phyloP scores from a whole-genome alignment of 2,797 vertebrate genomes.

The Lerista edwardsae region DNA sequence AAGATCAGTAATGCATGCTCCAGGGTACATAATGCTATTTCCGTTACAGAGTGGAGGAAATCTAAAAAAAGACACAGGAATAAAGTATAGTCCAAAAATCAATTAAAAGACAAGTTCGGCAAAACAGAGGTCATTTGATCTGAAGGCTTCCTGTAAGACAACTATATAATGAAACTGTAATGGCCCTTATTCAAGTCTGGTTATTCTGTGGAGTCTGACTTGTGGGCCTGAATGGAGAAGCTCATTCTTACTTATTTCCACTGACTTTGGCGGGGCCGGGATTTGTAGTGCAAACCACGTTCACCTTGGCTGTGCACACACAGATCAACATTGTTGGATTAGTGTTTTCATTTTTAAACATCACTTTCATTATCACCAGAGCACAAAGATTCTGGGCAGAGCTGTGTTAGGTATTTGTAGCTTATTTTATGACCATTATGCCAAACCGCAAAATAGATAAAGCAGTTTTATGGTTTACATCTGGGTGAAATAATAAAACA shows the following conservation, averaged over 20 bases:
- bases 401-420: constrained; percentile 78
- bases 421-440: constrained; percentile 80
- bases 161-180: constrained; percentile 59
- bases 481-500: constrained; percentile 81
- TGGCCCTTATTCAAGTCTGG: not conserved
- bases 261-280: not conserved
- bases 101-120: constrained; percentile 63
- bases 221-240: not conserved
- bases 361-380: constrained; percentile 57
- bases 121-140: constrained; percentile 54
- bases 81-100: constrained; percentile 71
- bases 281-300: not conserved
- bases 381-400: constrained; percentile 65
- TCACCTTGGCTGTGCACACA: not conserved
- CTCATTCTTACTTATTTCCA: not conserved
- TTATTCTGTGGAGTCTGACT: not conserved
- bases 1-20: constrained; percentile 67
- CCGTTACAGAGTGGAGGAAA: constrained; percentile 69
- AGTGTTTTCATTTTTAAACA: constrained; percentile 61
- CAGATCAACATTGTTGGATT: not conserved
- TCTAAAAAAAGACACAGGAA: constrained; percentile 66
- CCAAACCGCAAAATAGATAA: constrained; percentile 82
- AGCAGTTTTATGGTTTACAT: constrained; percentile 80
- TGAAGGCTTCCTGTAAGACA: constrained; percentile 59
- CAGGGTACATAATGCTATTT: constrained; percentile 61